Conservation (phyloP, 2,113 vertebrate species). For the Balaeniceps rex region DNA sequence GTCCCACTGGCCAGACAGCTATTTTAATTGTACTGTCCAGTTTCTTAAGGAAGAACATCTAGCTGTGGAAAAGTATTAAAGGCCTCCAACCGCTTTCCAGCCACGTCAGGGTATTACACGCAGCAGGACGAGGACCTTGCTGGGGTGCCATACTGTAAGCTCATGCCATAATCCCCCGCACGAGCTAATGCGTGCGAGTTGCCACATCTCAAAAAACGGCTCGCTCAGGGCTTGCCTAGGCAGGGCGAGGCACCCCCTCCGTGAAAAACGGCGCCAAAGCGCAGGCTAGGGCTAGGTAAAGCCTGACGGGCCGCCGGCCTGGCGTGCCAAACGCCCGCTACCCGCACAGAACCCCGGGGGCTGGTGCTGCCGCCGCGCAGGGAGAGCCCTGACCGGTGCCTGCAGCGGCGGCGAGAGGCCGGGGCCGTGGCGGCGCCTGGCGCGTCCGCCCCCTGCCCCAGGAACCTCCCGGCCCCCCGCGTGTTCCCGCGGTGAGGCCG, state of each 20-base stretch:
- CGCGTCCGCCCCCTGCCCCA: too few species aligned
- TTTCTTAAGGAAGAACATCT: background rate
- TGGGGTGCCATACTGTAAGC: background rate
- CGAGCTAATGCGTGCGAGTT: background rate
- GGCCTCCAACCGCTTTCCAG: background rate
- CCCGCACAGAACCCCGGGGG: background rate
- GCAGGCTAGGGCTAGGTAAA: fast-evolving
- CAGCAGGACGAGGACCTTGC: background rate
- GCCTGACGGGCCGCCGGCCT: too few species aligned
- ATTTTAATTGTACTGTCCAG: background rate
- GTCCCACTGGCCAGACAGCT: fast-evolving
- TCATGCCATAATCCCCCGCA: background rate
- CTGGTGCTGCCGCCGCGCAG: background rate
- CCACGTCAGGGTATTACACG: background rate
- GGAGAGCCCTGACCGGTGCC: background rate
- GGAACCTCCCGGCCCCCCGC: too few species aligned
- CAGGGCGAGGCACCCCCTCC: too few species aligned
- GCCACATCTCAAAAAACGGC: fast-evolving
- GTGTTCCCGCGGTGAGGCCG: background rate
- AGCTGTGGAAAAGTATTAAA: background rate
- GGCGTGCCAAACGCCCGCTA: too few species aligned
- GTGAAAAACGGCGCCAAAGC: too few species aligned
- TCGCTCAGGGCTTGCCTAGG: background rate
- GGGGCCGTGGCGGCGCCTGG: background rate
- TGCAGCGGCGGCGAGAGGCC: background rate